A percentile compares a stretch with the other conserved stretches of the same genome.
phyloP scores from a whole-genome alignment of 2,888 invertebrate species.

The Eilema griseolum region DNA sequence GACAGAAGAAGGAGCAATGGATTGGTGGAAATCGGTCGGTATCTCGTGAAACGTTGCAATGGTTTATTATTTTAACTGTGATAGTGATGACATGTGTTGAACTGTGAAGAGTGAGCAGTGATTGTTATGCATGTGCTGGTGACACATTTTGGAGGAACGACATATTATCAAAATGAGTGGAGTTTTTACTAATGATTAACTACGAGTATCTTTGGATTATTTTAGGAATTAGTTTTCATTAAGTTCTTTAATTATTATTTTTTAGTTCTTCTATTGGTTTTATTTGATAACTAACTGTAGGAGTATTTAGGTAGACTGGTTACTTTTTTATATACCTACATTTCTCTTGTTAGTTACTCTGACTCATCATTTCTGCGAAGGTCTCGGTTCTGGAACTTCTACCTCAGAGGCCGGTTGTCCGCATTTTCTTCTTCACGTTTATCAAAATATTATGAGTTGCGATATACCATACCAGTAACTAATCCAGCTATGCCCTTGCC shows the following conservation, averaged over 20 bases:
- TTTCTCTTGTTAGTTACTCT: background rate
- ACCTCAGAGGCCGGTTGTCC: background rate
- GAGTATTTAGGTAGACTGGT: background rate
- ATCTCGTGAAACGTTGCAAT: slow-evolving; percentile 55
- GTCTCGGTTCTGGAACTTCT: background rate
- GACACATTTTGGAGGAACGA: slow-evolving; percentile 12
- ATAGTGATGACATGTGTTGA: slow-evolving; percentile 53
- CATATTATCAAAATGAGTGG: background rate
- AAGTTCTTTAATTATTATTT: background rate
- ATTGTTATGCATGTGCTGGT: slow-evolving; percentile 30
- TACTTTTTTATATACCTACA: background rate
- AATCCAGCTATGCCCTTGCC: too few species aligned
- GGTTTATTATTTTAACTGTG: slow-evolving; percentile 52
- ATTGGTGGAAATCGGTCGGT: slow-evolving; percentile 87
- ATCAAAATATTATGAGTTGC: background rate
- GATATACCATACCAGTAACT: too few species aligned
- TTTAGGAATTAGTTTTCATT: background rate
- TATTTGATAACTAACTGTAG: background rate
- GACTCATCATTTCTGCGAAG: background rate
- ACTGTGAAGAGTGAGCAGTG: slow-evolving; percentile 51
- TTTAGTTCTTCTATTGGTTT: background rate
- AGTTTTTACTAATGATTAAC: background rate
- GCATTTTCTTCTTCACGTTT: background rate
- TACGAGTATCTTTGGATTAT: background rate
- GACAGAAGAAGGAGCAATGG: slow-evolving; percentile 75